A percentile compares a stretch with the other conserved stretches of the same genome.
Conservation (phyloP, 1,140 invertebrate genomes). For the Drosophila leontia region DNA sequence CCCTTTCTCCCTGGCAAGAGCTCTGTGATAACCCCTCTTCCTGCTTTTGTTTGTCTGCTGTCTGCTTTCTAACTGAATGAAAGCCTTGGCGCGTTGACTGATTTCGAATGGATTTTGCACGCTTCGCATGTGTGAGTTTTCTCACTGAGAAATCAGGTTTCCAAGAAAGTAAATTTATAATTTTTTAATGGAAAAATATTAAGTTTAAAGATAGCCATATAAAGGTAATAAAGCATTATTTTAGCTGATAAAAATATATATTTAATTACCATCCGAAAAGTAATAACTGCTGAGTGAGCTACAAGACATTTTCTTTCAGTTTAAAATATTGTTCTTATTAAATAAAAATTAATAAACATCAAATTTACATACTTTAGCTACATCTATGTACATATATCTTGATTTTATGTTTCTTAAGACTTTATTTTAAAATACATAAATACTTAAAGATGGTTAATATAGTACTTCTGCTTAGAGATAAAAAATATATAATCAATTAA, state of each 20-base stretch:
- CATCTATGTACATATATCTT: neutral
- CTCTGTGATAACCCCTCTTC: slow-evolving; percentile 16
- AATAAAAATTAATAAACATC: neutral
- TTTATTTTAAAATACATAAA: no score
- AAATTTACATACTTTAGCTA: neutral
- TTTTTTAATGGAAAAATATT: neutral
- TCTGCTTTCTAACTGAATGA: slow-evolving; percentile 78
- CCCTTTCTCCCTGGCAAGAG: neutral
- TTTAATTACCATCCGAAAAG: no score
- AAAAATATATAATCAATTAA: neutral
- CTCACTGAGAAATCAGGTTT: slow-evolving; percentile 5
- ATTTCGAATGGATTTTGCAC: slow-evolving; percentile 78
- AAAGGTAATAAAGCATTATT: no score
- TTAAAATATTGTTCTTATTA: neutral
- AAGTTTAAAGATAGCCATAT: no score
- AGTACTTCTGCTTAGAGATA: no score
- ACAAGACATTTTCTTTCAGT: neutral
- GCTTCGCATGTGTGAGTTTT: slow-evolving; percentile 33
- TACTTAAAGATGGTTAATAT: no score
- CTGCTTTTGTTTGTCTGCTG: slow-evolving; percentile 54
- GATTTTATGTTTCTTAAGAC: no score
- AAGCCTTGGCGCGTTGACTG: slow-evolving; percentile 80
- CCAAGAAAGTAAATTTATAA: neutral
- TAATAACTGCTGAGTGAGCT: neutral
- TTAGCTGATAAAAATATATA: neutral